Evolutionary conservation across 2,113 vertebrate genomes (phyloP).

Genomic region (Triplophysa tibetana): DNA sequence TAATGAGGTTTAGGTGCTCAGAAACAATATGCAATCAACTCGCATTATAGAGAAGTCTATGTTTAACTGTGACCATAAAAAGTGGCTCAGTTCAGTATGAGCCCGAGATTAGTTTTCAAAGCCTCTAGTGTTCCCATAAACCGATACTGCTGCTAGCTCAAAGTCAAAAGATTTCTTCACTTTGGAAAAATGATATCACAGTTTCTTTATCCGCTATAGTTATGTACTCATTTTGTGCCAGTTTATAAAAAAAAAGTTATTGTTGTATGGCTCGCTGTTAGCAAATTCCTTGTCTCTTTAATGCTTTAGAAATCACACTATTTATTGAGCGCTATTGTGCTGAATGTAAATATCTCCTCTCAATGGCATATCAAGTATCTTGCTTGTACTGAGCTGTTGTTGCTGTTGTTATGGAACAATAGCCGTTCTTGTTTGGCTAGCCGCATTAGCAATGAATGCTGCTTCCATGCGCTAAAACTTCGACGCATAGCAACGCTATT

Average conservation of each 20-base stretch:
- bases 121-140: background rate
- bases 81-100: background rate
- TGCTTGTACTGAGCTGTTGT: constrained; percentile 23
- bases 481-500: constrained; percentile 63
- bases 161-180: background rate
- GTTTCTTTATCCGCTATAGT: background rate
- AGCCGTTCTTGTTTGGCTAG: constrained; percentile 4
- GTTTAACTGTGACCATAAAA: background rate
- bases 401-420: constrained; percentile 41
- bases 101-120: background rate
- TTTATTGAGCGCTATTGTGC: constrained; percentile 23
- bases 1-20: background rate
- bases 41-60: background rate
- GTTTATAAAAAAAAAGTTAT: constrained; percentile 2
- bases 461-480: background rate
- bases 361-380: constrained; percentile 39
- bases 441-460: constrained; percentile 26
- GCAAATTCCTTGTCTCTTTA: background rate
- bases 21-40: constrained; percentile 12
- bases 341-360: constrained; percentile 14
- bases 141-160: background rate
- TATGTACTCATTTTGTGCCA: constrained; percentile 9
- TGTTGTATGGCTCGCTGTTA: background rate
- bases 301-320: no score
- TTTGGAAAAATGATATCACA: constrained; percentile 15